phyloP scores from a whole-genome alignment of 2,113 vertebrate genomes.

The Carollia perspicillata region DNA sequence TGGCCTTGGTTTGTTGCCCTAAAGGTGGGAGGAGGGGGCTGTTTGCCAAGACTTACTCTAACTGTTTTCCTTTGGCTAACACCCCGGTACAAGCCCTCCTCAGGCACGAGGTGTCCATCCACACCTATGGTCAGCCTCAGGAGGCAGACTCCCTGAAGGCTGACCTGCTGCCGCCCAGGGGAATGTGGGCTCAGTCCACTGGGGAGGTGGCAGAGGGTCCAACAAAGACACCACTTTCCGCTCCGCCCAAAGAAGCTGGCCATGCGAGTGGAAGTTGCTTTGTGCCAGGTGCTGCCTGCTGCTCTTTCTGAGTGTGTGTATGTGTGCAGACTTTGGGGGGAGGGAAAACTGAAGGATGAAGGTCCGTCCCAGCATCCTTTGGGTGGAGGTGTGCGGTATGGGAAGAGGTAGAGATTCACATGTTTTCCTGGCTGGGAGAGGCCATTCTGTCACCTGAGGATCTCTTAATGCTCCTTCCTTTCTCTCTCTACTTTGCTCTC shows the following conservation, averaged over 20 bases:
- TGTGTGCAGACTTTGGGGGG: accelerated
- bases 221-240: not conserved
- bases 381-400: not conserved
- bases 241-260: not conserved
- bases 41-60: not conserved
- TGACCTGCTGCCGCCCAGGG: not conserved
- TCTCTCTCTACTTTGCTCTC: not conserved
- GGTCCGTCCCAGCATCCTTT: not conserved
- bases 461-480: not conserved
- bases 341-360: not conserved
- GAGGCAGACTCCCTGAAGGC: accelerated
- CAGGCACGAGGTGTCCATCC: accelerated
- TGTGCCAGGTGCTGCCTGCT: not conserved
- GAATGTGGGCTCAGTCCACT: not conserved
- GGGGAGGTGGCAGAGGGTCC: not conserved
- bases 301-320: not conserved
- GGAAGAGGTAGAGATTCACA: not conserved
- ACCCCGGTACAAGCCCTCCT: not conserved
- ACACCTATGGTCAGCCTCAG: not conserved
- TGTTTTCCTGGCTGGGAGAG: not conserved
- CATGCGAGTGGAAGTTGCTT: not conserved
- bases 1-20: not conserved
- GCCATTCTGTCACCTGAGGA: not conserved
- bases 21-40: not conserved
- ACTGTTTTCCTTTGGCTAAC: not conserved